These are phyloP conservation scores for Drosophila testacea DNA, from an alignment of 2,888 invertebrate species.

Conservation along the genomic window DNA sequence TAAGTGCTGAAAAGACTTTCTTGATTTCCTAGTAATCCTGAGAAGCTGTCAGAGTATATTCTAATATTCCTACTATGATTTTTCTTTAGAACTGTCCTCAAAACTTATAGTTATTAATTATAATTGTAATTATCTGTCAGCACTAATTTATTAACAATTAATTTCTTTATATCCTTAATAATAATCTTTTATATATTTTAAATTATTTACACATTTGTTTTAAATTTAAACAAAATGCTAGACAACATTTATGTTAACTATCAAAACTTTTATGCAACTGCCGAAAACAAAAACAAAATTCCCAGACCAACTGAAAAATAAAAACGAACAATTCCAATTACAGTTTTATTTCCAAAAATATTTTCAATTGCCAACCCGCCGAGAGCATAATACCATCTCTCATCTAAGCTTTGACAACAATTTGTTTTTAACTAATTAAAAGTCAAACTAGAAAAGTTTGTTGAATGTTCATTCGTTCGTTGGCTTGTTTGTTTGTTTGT, in stretches of 20 bases:
- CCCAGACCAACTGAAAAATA: background rate
- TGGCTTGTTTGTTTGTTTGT: constrained; percentile 15
- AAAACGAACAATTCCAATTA: constrained; percentile 5
- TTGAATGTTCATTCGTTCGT: constrained; percentile 3
- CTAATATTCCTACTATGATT: too few species aligned
- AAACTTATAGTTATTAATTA: too few species aligned
- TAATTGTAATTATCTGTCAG: too few species aligned
- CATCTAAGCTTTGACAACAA: constrained; percentile 23
- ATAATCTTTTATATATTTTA: too few species aligned
- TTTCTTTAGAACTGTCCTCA: too few species aligned
- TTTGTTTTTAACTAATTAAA: constrained; percentile 39
- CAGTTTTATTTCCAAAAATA: constrained; percentile 10
- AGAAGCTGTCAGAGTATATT: too few species aligned
- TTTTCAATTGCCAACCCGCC: constrained; percentile 22
- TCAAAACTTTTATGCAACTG: background rate
- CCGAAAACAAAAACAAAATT: background rate
- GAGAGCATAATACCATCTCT: constrained; percentile 4
- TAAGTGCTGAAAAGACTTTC: background rate
- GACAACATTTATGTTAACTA: background rate
- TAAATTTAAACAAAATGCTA: background rate
- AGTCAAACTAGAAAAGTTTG: constrained; percentile 18
- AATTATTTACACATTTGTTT: background rate
- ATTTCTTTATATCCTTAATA: too few species aligned
- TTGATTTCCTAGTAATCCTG: too few species aligned
- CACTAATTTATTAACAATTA: too few species aligned